These are phyloP conservation scores for Mastomys natalensis DNA, from an alignment of 2,113 vertebrate species.

Conservation along the genomic window DNA sequence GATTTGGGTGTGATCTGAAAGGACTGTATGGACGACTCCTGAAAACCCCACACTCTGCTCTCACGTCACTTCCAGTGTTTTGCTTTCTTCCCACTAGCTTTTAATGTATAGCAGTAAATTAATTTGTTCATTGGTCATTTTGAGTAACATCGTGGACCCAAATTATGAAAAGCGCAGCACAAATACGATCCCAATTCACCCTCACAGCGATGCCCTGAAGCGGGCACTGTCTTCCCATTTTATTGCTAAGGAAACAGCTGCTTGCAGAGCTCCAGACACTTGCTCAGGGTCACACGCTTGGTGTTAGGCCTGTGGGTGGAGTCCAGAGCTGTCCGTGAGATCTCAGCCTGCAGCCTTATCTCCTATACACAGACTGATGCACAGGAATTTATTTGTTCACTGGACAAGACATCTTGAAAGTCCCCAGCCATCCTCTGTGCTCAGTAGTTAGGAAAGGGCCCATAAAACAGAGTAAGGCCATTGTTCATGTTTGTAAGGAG, in stretches of 20 bases:
- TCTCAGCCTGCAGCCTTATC: not conserved
- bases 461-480: not conserved
- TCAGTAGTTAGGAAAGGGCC: not conserved
- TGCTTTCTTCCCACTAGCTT: not conserved
- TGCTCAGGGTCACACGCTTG: not conserved
- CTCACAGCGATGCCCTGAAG: not conserved
- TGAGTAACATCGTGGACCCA: not conserved
- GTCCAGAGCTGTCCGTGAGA: not conserved
- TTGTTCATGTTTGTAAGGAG: not conserved
- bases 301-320: not conserved
- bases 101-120: not conserved
- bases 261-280: not conserved
- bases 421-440: not conserved
- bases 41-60: not conserved
- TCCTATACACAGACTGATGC: not conserved
- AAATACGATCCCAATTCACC: not conserved
- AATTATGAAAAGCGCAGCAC: not conserved
- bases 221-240: not conserved
- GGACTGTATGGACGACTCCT: not conserved
- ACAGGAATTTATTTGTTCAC: not conserved
- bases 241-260: slow-evolving; percentile 15
- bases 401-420: not conserved
- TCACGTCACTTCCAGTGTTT: not conserved
- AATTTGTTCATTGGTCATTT: not conserved
- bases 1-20: not conserved